Conservation (phyloP, 2,113 vertebrate genomes). For the Psilopsiagon aurifrons region DNA sequence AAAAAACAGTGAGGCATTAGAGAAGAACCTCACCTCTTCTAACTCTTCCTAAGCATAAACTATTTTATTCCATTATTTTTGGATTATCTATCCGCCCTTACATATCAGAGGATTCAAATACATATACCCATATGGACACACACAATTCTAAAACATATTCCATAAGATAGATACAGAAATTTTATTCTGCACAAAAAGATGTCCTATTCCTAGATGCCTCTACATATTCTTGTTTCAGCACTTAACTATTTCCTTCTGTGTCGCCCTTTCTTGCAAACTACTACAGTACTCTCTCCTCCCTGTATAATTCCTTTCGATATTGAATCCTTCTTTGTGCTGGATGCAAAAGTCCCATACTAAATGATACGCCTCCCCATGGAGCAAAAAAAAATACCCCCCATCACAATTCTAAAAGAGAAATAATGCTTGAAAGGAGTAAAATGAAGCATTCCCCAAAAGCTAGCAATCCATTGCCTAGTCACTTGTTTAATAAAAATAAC, state of each 20-base stretch:
- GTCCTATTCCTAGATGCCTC: background rate
- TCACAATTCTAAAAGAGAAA: background rate
- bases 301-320: background rate
- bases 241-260: background rate
- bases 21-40: background rate
- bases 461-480: background rate
- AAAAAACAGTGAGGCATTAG: background rate
- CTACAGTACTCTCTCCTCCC: background rate
- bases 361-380: accelerated
- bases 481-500: background rate
- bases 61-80: background rate
- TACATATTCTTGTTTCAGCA: background rate
- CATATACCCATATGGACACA: background rate
- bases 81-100: background rate
- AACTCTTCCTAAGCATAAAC: background rate
- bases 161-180: background rate
- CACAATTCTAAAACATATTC: background rate
- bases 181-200: background rate
- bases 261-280: background rate
- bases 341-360: background rate
- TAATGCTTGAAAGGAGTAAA: background rate
- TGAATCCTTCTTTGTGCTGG: background rate
- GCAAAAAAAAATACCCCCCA: background rate
- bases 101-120: background rate
- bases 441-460: background rate